Evolutionary conservation across 2,888 invertebrate genomes (phyloP).

Genomic region (Drosophila kokeensis): DNA sequence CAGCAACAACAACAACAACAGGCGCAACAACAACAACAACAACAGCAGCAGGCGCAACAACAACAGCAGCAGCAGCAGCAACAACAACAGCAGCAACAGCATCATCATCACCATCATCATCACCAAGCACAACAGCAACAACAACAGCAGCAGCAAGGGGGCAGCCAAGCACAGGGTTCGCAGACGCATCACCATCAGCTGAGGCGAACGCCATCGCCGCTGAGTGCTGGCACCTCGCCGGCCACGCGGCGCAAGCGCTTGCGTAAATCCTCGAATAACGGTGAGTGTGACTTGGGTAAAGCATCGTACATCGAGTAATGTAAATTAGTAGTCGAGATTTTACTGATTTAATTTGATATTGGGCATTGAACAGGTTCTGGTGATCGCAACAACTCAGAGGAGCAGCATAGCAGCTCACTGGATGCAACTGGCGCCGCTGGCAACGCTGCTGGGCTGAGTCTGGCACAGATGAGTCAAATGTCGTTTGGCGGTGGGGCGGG

Average conservation of each 20-base stretch:
- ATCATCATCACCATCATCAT: constrained; percentile 77
- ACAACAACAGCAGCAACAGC: constrained; percentile 75
- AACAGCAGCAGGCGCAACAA: constrained; percentile 67
- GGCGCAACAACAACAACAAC: constrained; percentile 86
- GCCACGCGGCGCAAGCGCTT: constrained; percentile 88
- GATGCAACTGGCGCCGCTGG: constrained; percentile 82
- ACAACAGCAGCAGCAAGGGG: constrained; percentile 87
- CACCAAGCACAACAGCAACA: constrained; percentile 78
- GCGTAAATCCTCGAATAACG: constrained; percentile 88
- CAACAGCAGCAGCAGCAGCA: constrained; percentile 75
- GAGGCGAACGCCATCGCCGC: constrained; percentile 86
- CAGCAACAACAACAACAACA: constrained; percentile 87
- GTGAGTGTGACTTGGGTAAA: constrained; percentile 81
- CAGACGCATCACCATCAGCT: constrained; percentile 87
- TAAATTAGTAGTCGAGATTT: background rate
- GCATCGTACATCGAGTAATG: constrained; percentile 50
- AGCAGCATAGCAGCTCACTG: constrained; percentile 83
- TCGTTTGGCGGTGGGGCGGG: constrained; percentile 85
- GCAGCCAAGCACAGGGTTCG: constrained; percentile 86
- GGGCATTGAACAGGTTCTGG: constrained; percentile 84
- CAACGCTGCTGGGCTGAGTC: constrained; percentile 79
- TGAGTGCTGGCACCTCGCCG: constrained; percentile 88
- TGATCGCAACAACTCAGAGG: constrained; percentile 86
- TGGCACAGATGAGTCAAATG: constrained; percentile 86
- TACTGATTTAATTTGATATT: constrained; percentile 2